Evolutionary conservation across 2,888 invertebrate species (phyloP), one percentile per base, ranked within the genome.

Genomic region (Apamea crenata): DNA sequence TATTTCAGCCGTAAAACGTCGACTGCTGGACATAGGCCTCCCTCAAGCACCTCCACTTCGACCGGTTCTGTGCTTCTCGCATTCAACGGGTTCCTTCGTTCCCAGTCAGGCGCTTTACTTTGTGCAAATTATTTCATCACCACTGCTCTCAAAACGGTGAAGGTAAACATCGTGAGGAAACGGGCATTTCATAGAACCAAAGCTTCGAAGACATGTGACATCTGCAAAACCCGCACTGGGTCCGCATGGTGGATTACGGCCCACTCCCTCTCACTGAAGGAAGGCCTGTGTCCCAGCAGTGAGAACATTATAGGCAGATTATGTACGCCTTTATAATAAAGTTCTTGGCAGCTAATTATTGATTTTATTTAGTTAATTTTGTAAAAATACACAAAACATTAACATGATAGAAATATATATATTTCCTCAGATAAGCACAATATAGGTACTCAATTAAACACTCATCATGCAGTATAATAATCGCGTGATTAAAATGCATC

Each of bases 401-500:
- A 14, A 47, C 12, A 47, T 14, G 3, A 66, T 2, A 21, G 21
- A 40, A 50, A 44, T 78, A 78, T 59, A 59, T n/a, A 6, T 40
- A 18, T 44, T 59, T 53, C 18, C 18, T 59, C 16, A 25, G 81
- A 65, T 81, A 72, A 65, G 40, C 36, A 29, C 44, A 44, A 44
- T 44, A 76, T n/a, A n/a, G n/a, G n/a, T n/a, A 47, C 66, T 14
- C 0, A 36, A 18, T 53, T 29, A 82, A 82, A 44, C 50, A 68
- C n/a, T 61, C 59, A 61, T 53, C 44, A 25, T 53, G 84, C 84
- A 80, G 44, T 79, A 50, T 29, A n/a, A 44, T 65, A 84, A 71
- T 73, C 80, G 32, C 47, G 25, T 16, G 63, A 79, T 84, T 72
- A 67, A 16, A 70, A 40, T 50, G 67, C 63, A 61, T 59, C 32